These are phyloP conservation scores for Brachirus orientalis DNA, from an alignment of 2,113 vertebrate genomes.

Conservation along the genomic window DNA sequence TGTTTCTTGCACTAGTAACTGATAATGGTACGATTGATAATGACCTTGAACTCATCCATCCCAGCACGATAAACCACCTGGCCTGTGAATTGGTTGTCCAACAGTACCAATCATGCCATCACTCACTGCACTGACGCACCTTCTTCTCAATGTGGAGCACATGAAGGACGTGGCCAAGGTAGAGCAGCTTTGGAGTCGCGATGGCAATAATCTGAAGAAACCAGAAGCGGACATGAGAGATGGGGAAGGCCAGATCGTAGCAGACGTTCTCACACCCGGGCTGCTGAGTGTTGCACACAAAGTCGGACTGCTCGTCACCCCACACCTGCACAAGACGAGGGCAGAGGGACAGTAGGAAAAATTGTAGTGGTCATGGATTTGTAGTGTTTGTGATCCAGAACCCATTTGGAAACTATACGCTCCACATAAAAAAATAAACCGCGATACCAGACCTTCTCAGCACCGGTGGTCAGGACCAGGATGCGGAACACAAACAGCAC, in stretches of 20 bases:
- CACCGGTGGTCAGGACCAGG: slow-evolving; percentile 89
- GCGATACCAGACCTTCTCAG: slow-evolving; percentile 82
- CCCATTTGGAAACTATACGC: too few relatives aligned
- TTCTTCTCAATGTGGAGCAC: slow-evolving; percentile 91
- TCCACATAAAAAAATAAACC: too few relatives aligned
- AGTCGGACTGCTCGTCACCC: slow-evolving; percentile 96
- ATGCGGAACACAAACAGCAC: slow-evolving; percentile 98
- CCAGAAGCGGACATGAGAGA: slow-evolving; percentile 98
- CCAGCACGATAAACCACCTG: too few relatives aligned
- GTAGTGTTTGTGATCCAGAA: background rate
- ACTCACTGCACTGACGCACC: slow-evolving; percentile 34
- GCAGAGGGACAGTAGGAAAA: background rate
- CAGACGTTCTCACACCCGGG: slow-evolving; percentile 97
- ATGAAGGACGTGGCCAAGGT: slow-evolving; percentile 94
- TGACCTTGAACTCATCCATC: too few relatives aligned
- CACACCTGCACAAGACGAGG: slow-evolving; percentile 79
- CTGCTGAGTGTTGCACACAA: slow-evolving; percentile 95
- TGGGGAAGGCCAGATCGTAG: slow-evolving; percentile 96
- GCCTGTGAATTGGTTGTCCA: too few relatives aligned
- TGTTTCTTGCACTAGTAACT: too few relatives aligned
- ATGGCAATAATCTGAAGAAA: slow-evolving; percentile 96
- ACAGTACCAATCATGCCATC: too few relatives aligned
- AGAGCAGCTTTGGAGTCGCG: slow-evolving; percentile 93
- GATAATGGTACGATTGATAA: too few relatives aligned
- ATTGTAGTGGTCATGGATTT: too few relatives aligned